Percentiles rank a stretch among this genome's conserved stretches.
phyloP scores from a whole-genome alignment of 2,797 vertebrate genomes.

The Sphenodon punctatus region DNA sequence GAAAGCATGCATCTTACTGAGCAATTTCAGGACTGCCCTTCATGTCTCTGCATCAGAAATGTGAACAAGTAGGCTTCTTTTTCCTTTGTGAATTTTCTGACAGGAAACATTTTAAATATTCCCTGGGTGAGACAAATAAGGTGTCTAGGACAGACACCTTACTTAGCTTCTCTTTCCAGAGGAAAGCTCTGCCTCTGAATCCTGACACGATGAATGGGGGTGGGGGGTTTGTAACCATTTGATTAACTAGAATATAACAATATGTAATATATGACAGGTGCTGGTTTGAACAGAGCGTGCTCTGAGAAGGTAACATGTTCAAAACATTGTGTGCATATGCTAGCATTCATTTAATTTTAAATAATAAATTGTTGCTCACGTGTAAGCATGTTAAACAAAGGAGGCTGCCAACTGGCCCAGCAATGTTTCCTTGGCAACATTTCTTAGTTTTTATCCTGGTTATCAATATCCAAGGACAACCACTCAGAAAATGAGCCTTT shows the following conservation, averaged over 20 bases:
- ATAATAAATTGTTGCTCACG: constrained; percentile 41
- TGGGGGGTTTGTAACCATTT: neutral
- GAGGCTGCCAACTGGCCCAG: constrained; percentile 47
- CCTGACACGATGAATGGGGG: neutral
- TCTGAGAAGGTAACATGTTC: neutral
- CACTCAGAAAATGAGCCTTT: constrained; percentile 45
- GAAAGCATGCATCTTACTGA: neutral
- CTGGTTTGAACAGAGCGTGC: neutral
- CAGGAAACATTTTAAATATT: constrained; percentile 29
- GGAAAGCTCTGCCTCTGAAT: neutral
- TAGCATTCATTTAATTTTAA: constrained; percentile 34
- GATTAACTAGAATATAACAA: neutral
- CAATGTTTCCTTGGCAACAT: constrained; percentile 67
- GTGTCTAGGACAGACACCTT: constrained; percentile 7
- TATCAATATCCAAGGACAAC: constrained; percentile 64
- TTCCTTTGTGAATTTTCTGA: neutral
- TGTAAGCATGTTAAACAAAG: constrained; percentile 57
- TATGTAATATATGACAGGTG: neutral
- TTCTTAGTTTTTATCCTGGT: constrained; percentile 65
- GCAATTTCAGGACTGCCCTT: too few relatives aligned
- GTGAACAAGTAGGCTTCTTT: neutral
- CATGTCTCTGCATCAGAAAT: neutral
- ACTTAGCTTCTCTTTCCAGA: neutral
- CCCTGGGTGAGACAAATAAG: constrained; percentile 30
- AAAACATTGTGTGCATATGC: neutral